Evolutionary conservation across 2,797 vertebrate species (phyloP).

Genomic region (Hemitrygon akajei): DNA sequence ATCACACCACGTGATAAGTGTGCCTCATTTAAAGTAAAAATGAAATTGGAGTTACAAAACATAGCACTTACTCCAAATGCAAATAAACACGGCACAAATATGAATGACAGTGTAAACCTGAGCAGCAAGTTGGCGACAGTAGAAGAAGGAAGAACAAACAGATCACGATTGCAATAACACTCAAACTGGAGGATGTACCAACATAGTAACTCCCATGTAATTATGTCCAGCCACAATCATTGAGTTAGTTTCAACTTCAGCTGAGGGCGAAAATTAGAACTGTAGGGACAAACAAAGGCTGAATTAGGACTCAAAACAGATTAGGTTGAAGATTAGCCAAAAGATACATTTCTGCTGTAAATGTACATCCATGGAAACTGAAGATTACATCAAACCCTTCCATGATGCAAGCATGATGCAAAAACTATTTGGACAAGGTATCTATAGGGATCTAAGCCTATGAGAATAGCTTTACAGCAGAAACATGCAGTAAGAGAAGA

Average conservation of each 20-base stretch:
- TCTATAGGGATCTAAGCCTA: neutral
- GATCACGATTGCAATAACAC: neutral
- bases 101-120: neutral
- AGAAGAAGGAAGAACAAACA: neutral
- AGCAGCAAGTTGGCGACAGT: neutral
- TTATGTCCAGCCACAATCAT: too few species aligned
- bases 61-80: too few species aligned
- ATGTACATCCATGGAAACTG: neutral
- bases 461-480: neutral
- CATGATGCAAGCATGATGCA: neutral
- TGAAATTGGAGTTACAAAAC: too few species aligned
- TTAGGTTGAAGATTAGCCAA: neutral
- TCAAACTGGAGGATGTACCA: neutral
- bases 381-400: neutral
- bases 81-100: neutral
- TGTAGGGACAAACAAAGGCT: neutral
- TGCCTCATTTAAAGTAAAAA: too few species aligned
- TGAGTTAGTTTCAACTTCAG: neutral
- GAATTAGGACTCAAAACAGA: neutral
- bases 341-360: neutral
- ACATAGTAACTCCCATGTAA: neutral
- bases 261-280: neutral
- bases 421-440: neutral
- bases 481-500: neutral
- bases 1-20: too few species aligned